Evolutionary conservation across 2,113 vertebrate genomes (phyloP), one percentile per base, ranked within the genome.

Genomic region (Aphelocoma coerulescens): DNA sequence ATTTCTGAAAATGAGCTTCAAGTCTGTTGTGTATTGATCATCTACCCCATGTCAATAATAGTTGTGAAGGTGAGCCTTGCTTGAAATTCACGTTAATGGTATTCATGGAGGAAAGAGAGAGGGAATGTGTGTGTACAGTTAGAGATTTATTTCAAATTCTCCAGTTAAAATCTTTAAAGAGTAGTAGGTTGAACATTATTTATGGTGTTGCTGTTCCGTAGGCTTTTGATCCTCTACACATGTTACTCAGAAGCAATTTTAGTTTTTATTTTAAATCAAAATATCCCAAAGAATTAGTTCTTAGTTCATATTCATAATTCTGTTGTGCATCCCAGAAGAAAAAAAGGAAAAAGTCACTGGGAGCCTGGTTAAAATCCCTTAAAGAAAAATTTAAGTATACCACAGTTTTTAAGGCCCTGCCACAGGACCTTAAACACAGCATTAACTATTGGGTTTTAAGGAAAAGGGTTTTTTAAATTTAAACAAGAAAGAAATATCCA

Each of bases 1-100:
- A 93, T 97, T 96, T 97, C 92, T 96, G 95, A 96, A 97, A 97
- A 97, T 96, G 95, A 96, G 94, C 94, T 97, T 97, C 96, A 93
- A 94, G 94, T 96, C 96, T 95, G 94, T 95, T 95, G 67, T 49
- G 26, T 97, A 97, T 97, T 96, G 97, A 97, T 97, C 97, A 93
- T 65, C 78, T 55, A 75, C 67, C 74, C 68, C 6, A 1, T 91
- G 96, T 97, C 95, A 85, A 97, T 97, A 97, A 73, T 22, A 76
- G 89, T 88, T 93, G 92, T 96, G 96, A 96, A 97, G 92, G 93
- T 96, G 94, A 96, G 89, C 91, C 94, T 92, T 96, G 82, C 87
- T 91, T 89, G 93, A 85, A 93, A 93, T 93, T 85, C 95, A 88
- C 67, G 18, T 91, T 92, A 96, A 96, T 94, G 82, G 80, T 89